Conservation (phyloP, 1,140 invertebrate species). For the Metaphire vulgaris region DNA sequence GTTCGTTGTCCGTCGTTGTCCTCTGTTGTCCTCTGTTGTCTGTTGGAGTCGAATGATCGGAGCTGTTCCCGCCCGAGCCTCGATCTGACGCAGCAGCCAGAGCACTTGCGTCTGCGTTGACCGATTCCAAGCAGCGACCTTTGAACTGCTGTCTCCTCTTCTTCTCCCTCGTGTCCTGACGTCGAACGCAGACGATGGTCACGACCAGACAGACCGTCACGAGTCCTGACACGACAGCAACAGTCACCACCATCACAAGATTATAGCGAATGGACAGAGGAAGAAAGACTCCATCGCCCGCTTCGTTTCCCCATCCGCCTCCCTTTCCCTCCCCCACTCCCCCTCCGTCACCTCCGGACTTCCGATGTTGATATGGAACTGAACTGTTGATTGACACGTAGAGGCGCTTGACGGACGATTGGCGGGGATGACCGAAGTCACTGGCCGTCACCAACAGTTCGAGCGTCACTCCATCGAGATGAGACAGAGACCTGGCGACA, state of each 20-base stretch:
- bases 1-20: neutral
- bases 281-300: neutral
- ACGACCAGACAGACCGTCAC: constrained; percentile 21
- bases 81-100: no score
- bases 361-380: constrained; percentile 11
- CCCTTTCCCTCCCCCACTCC: no score
- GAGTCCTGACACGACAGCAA: constrained; percentile 24
- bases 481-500: neutral
- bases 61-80: neutral
- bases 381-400: constrained; percentile 29
- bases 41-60: neutral
- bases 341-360: neutral
- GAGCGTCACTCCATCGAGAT: constrained; percentile 11
- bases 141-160: neutral
- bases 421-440: constrained; percentile 22
- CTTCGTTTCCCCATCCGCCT: no score
- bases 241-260: constrained; percentile 23
- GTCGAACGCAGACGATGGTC: constrained; percentile 19
- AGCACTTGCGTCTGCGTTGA: no score
- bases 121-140: neutral
- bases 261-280: constrained; percentile 12
- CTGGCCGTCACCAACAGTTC: constrained; percentile 16
- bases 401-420: constrained; percentile 11
- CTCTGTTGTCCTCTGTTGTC: neutral
- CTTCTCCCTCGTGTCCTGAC: constrained; percentile 17